Evolutionary conservation across 2,888 invertebrate species (phyloP), one percentile per base, ranked within the genome.

Genomic region (Tinea semifulvella): DNA sequence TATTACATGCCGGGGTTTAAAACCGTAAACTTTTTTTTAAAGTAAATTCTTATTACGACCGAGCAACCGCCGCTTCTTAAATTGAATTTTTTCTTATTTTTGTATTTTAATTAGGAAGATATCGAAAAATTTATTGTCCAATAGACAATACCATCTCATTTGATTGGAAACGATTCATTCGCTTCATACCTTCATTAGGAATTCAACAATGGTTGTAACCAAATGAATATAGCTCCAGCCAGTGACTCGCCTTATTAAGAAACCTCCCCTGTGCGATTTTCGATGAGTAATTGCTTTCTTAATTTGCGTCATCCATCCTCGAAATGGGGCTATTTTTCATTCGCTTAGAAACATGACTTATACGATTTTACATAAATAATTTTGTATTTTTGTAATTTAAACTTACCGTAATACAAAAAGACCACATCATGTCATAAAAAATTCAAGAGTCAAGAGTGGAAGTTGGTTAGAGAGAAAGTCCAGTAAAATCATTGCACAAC

Each of bases 281-380:
- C 68, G 76, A 80, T 81, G 82, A 82, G 79, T 76, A 77, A 82
- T 81, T 80, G 77, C 79, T 74, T 72, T 73, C 80, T 81, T 82
- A 82, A 82, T 81, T 81, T 69, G 62, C 68, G 72, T 71, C 82
- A 82, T 82, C 74, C 74, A 80, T 82, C 75, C 73, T 74, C 69
- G 70, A 79, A 79, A 77, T 75, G 69, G 70, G 68, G 74, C 65
- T 64, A 79, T 79, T 77, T 79, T 79, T 80, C 77, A 76, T 76
- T 73, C 61, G 53, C 56, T 42, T 42, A 42, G 28, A 27, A 42
- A 16, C 42, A 28, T 27, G 42, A 26, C 28, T 42, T 42, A 28
- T 42, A 42, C 27, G 42, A 19, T 2, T 27, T 14, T 36, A 36
- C 36, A 18, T 18, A 18, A 18, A 36, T n/a, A 22, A 22, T 22